phyloP scores from a whole-genome alignment of 2,113 vertebrate species.

The Ellobius talpinus region DNA sequence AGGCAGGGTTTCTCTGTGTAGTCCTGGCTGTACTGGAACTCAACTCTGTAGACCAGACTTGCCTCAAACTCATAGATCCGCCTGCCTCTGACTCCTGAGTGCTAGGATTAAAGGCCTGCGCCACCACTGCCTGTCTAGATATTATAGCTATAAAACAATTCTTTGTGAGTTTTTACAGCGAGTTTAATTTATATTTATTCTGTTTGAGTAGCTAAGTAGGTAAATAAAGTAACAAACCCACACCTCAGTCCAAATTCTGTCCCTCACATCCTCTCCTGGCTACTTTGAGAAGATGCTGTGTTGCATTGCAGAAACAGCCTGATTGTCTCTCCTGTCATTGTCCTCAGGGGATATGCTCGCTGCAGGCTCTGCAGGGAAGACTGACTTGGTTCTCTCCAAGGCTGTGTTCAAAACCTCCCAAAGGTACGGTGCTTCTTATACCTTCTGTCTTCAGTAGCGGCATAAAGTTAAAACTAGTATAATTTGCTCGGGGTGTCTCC shows the following conservation, averaged over 20 bases:
- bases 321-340: conserved; percentile 16
- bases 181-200: conserved; percentile 8
- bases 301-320: background rate
- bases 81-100: background rate
- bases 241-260: background rate
- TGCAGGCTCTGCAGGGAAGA: background rate
- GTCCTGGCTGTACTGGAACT: background rate
- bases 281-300: background rate
- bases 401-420: conserved; percentile 85
- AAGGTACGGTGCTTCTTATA: conserved; percentile 79
- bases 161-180: background rate
- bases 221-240: background rate
- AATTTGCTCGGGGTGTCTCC: background rate
- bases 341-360: background rate
- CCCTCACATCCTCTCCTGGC: background rate
- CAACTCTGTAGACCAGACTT: background rate
- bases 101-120: background rate
- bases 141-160: background rate
- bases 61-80: background rate
- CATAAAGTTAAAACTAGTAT: background rate
- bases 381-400: conserved; percentile 51
- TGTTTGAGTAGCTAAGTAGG: conserved; percentile 3
- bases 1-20: background rate
- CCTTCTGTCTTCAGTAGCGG: fast-evolving
- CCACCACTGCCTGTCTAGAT: background rate